Percentiles rank a stretch among this genome's conserved stretches.
phyloP scores from a whole-genome alignment of 1,140 invertebrate genomes.

The Leguminivora glycinivorella region DNA sequence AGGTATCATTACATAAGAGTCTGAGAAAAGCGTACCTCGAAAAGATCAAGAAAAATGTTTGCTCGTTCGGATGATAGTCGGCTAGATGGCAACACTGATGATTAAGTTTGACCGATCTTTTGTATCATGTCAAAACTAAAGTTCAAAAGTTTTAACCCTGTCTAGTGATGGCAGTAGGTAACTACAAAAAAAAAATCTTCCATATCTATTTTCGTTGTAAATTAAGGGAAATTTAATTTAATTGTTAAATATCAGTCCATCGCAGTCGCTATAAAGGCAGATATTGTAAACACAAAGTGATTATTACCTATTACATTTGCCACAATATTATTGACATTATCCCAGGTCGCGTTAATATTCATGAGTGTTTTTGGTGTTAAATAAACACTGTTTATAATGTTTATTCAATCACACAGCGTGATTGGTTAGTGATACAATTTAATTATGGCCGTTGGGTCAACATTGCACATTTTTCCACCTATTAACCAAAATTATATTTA shows the following conservation, averaged over 20 bases:
- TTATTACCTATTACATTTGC: background rate
- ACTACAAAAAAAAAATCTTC: too few relatives aligned
- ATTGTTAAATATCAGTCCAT: background rate
- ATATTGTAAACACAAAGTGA: background rate
- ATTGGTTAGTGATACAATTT: background rate
- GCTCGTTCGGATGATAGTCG: too few relatives aligned
- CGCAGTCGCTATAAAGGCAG: background rate
- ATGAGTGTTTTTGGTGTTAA: background rate
- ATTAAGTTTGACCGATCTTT: too few relatives aligned
- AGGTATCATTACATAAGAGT: too few relatives aligned
- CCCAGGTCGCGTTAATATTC: background rate
- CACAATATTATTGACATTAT: constrained; percentile 2
- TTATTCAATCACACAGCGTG: background rate
- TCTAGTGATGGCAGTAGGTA: too few relatives aligned
- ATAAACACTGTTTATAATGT: background rate
- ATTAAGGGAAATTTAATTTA: too few relatives aligned
- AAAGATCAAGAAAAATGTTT: too few relatives aligned
- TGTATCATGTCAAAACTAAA: too few relatives aligned
- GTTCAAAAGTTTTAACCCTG: too few relatives aligned
- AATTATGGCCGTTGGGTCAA: background rate
- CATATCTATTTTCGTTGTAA: too few relatives aligned
- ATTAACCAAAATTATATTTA: background rate
- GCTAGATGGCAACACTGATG: too few relatives aligned
- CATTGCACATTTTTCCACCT: background rate
- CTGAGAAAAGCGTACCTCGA: too few relatives aligned